A percentile compares a stretch with the other conserved stretches of the same genome.
Conservation (phyloP, 2,888 invertebrate genomes). For the Nemapogon koenigi region DNA sequence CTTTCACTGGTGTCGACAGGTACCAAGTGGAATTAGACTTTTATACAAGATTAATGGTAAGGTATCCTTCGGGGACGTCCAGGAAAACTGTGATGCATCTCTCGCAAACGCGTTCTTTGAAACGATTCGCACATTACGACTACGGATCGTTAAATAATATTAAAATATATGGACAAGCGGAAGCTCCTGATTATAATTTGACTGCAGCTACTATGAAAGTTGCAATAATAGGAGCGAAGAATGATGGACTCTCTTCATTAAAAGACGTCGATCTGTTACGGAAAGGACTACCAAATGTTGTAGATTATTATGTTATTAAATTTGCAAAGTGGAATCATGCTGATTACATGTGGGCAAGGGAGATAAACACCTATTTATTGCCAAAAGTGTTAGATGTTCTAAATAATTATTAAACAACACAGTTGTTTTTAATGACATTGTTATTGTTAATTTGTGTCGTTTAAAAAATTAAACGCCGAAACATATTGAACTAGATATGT, state of each 20-base stretch:
- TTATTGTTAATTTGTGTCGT: too few species aligned
- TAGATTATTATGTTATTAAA: slow-evolving; percentile 21
- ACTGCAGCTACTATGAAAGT: slow-evolving; percentile 23
- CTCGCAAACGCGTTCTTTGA: slow-evolving; percentile 18
- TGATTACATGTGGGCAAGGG: slow-evolving; percentile 27
- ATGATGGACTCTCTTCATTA: slow-evolving; percentile 52
- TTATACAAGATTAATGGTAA: slow-evolving; percentile 17
- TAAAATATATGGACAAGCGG: slow-evolving; percentile 17
- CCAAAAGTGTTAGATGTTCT: background rate
- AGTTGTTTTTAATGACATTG: too few species aligned
- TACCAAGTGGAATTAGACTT: slow-evolving; percentile 56
- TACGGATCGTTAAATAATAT: slow-evolving; percentile 19
- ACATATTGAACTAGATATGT: too few species aligned
- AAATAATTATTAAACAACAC: too few species aligned
- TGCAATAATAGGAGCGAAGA: slow-evolving; percentile 46
- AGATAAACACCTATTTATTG: background rate
- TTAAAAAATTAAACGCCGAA: too few species aligned
- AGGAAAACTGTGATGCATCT: slow-evolving; percentile 23
- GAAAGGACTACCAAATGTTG: slow-evolving; percentile 23
- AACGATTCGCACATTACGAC: slow-evolving; percentile 20
- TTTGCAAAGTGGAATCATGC: slow-evolving; percentile 24
- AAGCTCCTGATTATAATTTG: slow-evolving; percentile 23
- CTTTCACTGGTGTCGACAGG: slow-evolving; percentile 55
- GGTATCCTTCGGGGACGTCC: slow-evolving; percentile 25
- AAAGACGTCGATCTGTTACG: slow-evolving; percentile 21